Evolutionary conservation across 2,797 vertebrate species (phyloP).

Genomic region (Sebastiscus albofasciatus): DNA sequence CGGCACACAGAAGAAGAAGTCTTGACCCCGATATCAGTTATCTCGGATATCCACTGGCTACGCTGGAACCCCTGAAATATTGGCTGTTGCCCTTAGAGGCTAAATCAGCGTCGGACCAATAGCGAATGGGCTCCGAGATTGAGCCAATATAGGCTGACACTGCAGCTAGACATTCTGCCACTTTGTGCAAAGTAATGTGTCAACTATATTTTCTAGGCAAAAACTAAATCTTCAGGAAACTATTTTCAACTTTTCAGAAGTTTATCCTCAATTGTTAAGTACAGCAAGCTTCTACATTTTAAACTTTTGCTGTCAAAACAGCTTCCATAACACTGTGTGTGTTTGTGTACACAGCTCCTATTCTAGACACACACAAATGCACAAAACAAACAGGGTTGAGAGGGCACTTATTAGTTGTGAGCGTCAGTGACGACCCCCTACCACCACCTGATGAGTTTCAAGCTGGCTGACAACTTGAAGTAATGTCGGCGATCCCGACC

Average conservation of each 20-base stretch:
- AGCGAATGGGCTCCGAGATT: background rate
- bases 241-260: background rate
- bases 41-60: background rate
- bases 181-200: background rate
- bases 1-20: background rate
- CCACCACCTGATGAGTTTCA: background rate
- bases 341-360: background rate
- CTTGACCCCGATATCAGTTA: background rate
- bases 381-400: constrained; percentile 4
- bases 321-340: background rate
- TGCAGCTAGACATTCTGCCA: background rate
- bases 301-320: constrained; percentile 13
- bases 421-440: background rate
- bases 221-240: background rate
- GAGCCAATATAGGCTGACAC: background rate
- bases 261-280: background rate
- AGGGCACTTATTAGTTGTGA: constrained; percentile 19
- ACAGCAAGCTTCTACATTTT: constrained; percentile 2
- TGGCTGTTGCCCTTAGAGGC: background rate
- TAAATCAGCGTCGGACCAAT: background rate
- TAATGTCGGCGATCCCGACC: background rate
- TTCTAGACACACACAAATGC: background rate
- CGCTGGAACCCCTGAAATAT: background rate
- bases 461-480: constrained; percentile 17
- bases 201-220: background rate